These are phyloP conservation scores for Labia minor DNA, from an alignment of 2,888 invertebrate species.

Conservation along the genomic window DNA sequence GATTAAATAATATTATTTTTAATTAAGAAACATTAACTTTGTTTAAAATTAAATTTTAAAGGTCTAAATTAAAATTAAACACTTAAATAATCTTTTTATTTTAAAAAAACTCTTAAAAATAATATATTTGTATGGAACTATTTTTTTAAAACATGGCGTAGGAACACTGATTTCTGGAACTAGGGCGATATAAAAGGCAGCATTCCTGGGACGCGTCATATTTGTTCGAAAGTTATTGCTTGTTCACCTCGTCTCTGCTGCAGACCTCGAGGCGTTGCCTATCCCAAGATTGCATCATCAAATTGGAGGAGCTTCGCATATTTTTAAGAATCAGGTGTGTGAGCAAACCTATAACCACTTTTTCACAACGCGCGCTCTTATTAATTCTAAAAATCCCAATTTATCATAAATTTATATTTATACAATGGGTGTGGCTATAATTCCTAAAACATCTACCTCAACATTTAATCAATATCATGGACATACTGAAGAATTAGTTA, in stretches of 20 bases:
- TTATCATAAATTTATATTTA: not conserved
- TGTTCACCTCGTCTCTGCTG: not conserved
- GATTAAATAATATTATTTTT: not conserved
- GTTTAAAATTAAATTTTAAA: no score
- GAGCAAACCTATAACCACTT: not conserved
- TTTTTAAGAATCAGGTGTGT: not conserved
- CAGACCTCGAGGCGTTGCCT: not conserved
- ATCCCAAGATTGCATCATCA: not conserved
- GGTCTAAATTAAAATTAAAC: no score
- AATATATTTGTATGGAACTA: not conserved
- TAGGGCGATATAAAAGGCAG: not conserved
- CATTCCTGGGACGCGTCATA: not conserved
- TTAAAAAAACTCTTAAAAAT: no score
- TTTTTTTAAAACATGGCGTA: conserved; percentile 2
- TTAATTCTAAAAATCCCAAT: not conserved
- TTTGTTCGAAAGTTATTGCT: not conserved
- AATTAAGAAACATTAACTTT: not conserved
- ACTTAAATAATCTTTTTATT: no score
- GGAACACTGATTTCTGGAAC: not conserved
- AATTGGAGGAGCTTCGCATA: not conserved
- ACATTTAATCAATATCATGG: conserved; percentile 18
- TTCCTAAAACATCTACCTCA: not conserved
- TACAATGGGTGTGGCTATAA: conserved; percentile 21
- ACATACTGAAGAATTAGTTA: conserved; percentile 25
- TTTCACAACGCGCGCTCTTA: not conserved